phyloP scores from a whole-genome alignment of 2,113 vertebrate genomes.

The Tragelaphus scriptus region DNA sequence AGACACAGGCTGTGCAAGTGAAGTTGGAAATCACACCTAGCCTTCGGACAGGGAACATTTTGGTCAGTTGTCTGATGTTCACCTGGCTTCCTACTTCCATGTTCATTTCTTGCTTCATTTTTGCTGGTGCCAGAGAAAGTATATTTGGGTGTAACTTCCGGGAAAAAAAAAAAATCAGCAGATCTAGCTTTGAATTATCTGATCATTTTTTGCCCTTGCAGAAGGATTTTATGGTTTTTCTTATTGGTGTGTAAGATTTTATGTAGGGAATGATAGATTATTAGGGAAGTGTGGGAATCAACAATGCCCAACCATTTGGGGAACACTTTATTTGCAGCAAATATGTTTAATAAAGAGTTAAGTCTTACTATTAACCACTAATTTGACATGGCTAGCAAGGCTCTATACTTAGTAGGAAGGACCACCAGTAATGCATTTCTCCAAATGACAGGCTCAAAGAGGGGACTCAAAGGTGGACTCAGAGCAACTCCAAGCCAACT shows the following conservation, averaged over 20 bases:
- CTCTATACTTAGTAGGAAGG: neutral
- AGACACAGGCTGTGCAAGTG: neutral
- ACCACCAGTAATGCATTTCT: rapidly evolving
- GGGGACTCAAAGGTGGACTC: neutral
- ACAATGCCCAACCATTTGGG: neutral
- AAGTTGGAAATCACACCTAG: neutral
- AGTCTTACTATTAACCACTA: neutral
- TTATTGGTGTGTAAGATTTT: neutral
- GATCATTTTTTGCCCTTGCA: neutral
- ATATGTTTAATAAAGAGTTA: neutral
- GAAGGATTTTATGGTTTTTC: neutral
- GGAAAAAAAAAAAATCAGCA: neutral
- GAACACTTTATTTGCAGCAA: neutral
- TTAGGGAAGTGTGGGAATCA: neutral
- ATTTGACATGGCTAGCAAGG: neutral
- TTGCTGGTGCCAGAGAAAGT: neutral
- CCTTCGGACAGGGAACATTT: neutral
- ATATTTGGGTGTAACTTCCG: neutral
- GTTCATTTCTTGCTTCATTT: neutral
- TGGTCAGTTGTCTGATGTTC: neutral
- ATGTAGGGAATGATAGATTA: neutral
- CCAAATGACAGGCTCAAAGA: neutral
- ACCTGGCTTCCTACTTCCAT: neutral
- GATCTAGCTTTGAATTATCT: neutral
- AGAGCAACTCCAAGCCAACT: neutral